A percentile compares a stretch with the other conserved stretches of the same genome.
Evolutionary conservation across 2,113 vertebrate genomes (phyloP).

Genomic region (Coptodon bakossiorum): DNA sequence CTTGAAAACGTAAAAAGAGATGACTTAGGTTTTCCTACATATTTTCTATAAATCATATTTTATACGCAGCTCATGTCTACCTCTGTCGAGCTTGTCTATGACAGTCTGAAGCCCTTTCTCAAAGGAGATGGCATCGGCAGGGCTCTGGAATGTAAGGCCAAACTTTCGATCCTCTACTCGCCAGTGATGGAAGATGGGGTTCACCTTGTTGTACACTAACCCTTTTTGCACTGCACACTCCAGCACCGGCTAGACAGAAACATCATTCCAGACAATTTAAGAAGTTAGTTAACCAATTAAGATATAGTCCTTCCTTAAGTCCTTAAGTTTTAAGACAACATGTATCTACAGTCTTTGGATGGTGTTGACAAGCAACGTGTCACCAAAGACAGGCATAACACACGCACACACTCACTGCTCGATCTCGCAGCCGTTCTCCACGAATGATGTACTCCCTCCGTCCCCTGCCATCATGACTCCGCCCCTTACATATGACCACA

Average conservation of each 20-base stretch:
- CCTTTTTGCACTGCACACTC: conserved; percentile 83
- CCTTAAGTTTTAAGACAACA: background rate
- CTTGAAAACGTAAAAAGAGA: conserved; percentile 56
- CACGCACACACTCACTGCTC: conserved; percentile 83
- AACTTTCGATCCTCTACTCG: conserved; percentile 86
- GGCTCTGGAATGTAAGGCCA: conserved; percentile 90
- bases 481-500: conserved; percentile 83
- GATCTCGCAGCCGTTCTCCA: conserved; percentile 86
- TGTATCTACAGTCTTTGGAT: conserved; percentile 16
- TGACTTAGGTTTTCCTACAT: background rate
- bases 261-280: background rate
- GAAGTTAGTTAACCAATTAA: background rate
- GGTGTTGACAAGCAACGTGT: conserved; percentile 22
- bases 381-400: conserved; percentile 58
- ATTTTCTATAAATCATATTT: background rate
- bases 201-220: conserved; percentile 90
- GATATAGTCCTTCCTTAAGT: background rate
- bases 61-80: conserved; percentile 48
- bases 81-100: conserved; percentile 82
- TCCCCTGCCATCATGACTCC: conserved; percentile 77
- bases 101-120: conserved; percentile 81
- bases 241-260: conserved; percentile 77
- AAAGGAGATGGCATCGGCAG: conserved; percentile 84
- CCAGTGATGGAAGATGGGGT: conserved; percentile 94
- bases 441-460: conserved; percentile 83